Base-by-base conservation (phyloP, 2,888 invertebrate genomes). In the Drosophila prostipennis region DNA sequence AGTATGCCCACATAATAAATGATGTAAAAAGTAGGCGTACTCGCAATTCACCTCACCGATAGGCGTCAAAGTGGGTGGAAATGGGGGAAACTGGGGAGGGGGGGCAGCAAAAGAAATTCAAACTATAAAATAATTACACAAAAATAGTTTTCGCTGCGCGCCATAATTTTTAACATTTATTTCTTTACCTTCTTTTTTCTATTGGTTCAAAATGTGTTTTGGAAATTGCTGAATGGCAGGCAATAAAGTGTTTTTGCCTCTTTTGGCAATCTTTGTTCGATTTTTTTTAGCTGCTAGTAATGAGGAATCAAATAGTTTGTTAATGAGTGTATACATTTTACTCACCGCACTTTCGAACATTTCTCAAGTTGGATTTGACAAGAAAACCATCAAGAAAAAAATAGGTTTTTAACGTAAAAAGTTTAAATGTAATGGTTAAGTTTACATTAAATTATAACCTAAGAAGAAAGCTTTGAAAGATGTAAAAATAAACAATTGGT, bases 1-100 rank as follows among this genome's bases (percentile, higher is more conserved):
- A 52, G 63, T 77, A 68, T 82, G 72, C 77, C 86, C 82, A 79
- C 87, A 82, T 85, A 77, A 85, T 75, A 77, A 86, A 85, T 87
- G 75, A 85, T 79, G 88, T 87, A 87, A 81, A 81, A 74, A 72
- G 80, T 72, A 43, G 80, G 86, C 70, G 79, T 60, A 43, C 64
- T 51, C 51, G 46, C 56, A 61, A 14, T 45, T 36, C 55, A 26
- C 40, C 32, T n/a, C 36, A 3, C 16, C 36, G 11, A 42, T 52
- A 42, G 54, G 58, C 58, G 54, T 58, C 32, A n/a, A 57, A 58
- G 54, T 58, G 53, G 58, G 58, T 52, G 57, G 57, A 34, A 29
- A 34, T 29, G 42, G 11, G 0, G 26, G 23, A 3, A 23, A 3
- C 13, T 10, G 16, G 4, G n/a, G 26, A 26, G 61, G 36, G 45